Evolutionary conservation across 2,797 vertebrate genomes (phyloP).

Genomic region (Pangasius macronema): DNA sequence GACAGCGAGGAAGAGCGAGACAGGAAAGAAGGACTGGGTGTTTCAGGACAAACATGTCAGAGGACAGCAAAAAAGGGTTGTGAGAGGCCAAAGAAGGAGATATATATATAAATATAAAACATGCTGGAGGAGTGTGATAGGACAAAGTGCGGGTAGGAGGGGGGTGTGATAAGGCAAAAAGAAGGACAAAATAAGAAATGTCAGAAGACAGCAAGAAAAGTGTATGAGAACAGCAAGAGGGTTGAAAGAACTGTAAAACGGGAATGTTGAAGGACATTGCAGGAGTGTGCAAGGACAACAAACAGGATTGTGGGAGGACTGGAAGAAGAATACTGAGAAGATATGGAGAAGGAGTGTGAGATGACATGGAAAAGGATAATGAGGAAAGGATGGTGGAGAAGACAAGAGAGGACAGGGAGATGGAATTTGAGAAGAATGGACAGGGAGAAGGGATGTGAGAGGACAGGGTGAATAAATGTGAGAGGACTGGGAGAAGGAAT

Average conservation of each 20-base stretch:
- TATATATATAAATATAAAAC: too few species aligned
- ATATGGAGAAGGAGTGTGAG: neutral
- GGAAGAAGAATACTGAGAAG: neutral
- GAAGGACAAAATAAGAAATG: neutral
- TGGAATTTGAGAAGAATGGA: neutral
- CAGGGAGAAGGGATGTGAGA: neutral
- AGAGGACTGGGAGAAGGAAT: neutral
- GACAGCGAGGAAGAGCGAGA: neutral
- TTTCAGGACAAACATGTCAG: neutral
- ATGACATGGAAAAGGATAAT: neutral
- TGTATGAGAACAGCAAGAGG: too few species aligned
- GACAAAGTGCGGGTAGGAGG: neutral
- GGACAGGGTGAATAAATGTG: neutral
- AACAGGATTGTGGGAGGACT: neutral
- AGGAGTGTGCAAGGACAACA: neutral
- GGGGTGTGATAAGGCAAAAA: neutral
- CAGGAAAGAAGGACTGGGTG: neutral
- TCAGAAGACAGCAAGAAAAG: neutral
- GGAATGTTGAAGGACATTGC: neutral
- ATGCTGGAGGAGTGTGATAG: neutral
- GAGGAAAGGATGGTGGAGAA: neutral
- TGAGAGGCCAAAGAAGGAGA: neutral
- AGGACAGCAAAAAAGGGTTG: neutral
- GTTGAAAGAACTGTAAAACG: neutral
- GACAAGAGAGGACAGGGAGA: neutral